Evolutionary conservation across 1,140 invertebrate species (phyloP).

Genomic region (Habropoda laboriosa): DNA sequence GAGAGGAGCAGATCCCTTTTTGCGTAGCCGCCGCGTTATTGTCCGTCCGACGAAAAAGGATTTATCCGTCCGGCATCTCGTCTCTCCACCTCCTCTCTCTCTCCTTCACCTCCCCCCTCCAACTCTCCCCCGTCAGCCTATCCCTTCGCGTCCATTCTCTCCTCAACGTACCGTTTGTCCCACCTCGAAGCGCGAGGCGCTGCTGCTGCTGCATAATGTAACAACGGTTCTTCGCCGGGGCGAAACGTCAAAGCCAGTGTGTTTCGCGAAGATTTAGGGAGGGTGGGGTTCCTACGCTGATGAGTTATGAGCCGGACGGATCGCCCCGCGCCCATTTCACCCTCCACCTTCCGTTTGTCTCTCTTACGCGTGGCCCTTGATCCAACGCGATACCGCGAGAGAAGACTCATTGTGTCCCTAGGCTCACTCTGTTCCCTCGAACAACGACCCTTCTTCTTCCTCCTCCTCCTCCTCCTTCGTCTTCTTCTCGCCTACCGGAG

Average conservation of each 20-base stretch:
- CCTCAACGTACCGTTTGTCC: conserved; percentile 30
- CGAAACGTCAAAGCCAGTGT: conserved; percentile 74
- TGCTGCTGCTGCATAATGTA: conserved; percentile 69
- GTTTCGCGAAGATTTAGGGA: conserved; percentile 71
- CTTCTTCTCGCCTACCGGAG: conserved; percentile 11
- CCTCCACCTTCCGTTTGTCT: conserved; percentile 37
- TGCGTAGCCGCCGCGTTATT: conserved; percentile 55
- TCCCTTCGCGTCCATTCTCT: neutral
- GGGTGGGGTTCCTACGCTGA: conserved; percentile 68
- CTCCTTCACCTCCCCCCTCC: no score
- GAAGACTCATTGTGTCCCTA: conserved; percentile 54
- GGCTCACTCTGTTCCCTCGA: conserved; percentile 22
- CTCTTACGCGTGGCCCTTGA: conserved; percentile 59
- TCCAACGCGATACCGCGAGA: conserved; percentile 53
- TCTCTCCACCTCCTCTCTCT: neutral
- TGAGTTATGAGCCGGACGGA: conserved; percentile 71
- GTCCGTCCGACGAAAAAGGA: conserved; percentile 70
- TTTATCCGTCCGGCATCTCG: conserved; percentile 65
- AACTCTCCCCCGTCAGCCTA: no score
- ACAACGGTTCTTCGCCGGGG: conserved; percentile 68
- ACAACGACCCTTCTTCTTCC: conserved; percentile 35
- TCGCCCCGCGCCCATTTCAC: conserved; percentile 44
- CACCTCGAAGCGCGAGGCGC: conserved; percentile 43
- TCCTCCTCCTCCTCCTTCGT: no score
- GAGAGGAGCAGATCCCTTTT: conserved; percentile 42